Evolutionary conservation across 64 coral and sea anemone species (phyloP), one percentile per base, ranked within the genome.

Genomic region (Stichodactyla helianthus): DNA sequence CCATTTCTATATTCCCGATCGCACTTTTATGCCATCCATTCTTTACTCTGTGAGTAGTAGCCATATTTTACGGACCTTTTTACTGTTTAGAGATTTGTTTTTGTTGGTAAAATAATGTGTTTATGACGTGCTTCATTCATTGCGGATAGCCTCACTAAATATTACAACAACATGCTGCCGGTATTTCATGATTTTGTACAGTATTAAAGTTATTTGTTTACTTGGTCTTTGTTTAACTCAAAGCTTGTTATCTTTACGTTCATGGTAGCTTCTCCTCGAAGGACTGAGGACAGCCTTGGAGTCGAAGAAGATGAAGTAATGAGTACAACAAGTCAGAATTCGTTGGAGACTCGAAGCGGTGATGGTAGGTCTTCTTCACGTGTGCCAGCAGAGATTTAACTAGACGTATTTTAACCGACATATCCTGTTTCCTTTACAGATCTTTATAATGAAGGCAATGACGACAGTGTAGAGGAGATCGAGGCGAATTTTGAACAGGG

Each of bases 401-500:
- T 5, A 22, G 0, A 5, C 6, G 7, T 51, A 0, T 50, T 83
- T 76, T 79, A 19, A 61, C 79, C 14, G 13, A 2, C 19, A 26
- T 5, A 85, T 65, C 83, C 62, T 70, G 19, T 89, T 82, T 85
- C 26, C 31, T 17, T 25, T 90, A 55, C 85, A 86, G 88, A 85
- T 90, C 65, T 65, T 53, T 31, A 80, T 10, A 89, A 92, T 82
- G 91, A 92, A 88, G 88, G 84, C 5, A 68, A 20, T 11, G 85
- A 89, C 18, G 91, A 92, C 76, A 84, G 82, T 77, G 54, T 84
- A 16, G 85, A 87, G 28, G 94, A 97, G 52, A 83, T 93, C 62
- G 91, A 89, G 52, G 94, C 89, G 51, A 87, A 90, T 77, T 93
- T 93, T 14, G 94, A 97, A 86, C 94, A 97, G 54, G 79, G 58